These are phyloP conservation scores for Porphyrio hochstetteri DNA, from an alignment of 2,113 vertebrate genomes.

Conservation along the genomic window DNA sequence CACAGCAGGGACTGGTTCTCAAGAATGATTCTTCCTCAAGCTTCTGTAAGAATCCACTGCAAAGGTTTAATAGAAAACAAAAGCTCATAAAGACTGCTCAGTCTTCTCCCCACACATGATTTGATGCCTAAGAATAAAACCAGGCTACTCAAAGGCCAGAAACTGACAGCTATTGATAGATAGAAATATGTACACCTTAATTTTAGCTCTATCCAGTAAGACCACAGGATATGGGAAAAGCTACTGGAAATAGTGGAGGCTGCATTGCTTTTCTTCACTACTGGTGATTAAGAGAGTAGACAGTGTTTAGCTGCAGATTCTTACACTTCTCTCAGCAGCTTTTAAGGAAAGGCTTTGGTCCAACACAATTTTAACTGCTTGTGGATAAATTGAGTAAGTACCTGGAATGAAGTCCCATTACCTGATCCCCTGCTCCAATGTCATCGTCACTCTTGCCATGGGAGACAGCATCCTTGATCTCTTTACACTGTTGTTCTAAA, in stretches of 20 bases:
- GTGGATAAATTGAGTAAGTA: background rate
- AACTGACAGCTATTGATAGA: background rate
- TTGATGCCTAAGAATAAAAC: background rate
- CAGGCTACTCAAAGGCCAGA: background rate
- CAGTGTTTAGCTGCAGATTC: background rate
- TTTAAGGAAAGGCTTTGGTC: background rate
- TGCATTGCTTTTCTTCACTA: background rate
- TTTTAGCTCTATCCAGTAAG: background rate
- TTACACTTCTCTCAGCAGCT: background rate
- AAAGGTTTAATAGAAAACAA: background rate
- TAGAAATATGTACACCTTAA: background rate
- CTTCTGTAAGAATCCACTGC: background rate
- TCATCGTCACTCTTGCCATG: constrained; percentile 79
- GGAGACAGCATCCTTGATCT: constrained; percentile 82
- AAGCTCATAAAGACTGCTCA: background rate
- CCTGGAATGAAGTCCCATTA: constrained; percentile 5
- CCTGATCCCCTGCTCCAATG: constrained; percentile 81
- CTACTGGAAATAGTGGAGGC: background rate
- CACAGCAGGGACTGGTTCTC: background rate
- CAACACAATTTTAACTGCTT: background rate
- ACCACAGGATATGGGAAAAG: background rate
- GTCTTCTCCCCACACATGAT: background rate
- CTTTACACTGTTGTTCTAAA: constrained; percentile 84
- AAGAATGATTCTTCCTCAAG: background rate
- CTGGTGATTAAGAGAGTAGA: background rate